Evolutionary conservation across 2,888 invertebrate genomes (phyloP).

Genomic region (Tiliacea citrago): DNA sequence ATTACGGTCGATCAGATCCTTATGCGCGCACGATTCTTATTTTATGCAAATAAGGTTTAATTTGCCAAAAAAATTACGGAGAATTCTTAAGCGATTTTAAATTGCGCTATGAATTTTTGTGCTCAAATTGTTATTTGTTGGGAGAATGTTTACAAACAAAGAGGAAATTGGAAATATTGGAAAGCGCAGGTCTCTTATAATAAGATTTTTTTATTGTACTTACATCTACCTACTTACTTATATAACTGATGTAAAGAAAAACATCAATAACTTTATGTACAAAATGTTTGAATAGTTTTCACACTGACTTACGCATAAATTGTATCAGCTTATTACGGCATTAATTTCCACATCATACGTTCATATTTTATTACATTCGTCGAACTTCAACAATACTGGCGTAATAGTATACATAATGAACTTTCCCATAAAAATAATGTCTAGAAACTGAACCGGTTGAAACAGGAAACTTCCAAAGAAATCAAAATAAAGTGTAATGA

Average conservation of each 20-base stretch:
- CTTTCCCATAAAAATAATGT: slow-evolving; percentile 56
- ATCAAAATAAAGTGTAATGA: slow-evolving; percentile 69
- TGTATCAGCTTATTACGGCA: slow-evolving; percentile 25
- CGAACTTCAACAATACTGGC: slow-evolving; percentile 65
- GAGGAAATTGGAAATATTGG: not conserved
- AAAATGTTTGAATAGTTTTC: slow-evolving; percentile 13
- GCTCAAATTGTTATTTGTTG: slow-evolving; percentile 21
- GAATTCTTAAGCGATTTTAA: slow-evolving; percentile 54
- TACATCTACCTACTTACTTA: not conserved
- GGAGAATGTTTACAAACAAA: slow-evolving; percentile 37
- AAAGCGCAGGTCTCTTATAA: not conserved
- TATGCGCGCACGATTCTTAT: slow-evolving; percentile 69
- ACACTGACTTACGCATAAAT: slow-evolving; percentile 48
- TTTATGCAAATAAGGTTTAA: slow-evolving; percentile 76
- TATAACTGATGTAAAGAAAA: not conserved
- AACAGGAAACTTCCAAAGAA: slow-evolving; percentile 60
- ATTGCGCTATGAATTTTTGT: slow-evolving; percentile 49
- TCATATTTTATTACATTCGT: slow-evolving; percentile 70
- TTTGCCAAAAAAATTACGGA: slow-evolving; percentile 64
- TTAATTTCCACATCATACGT: slow-evolving; percentile 32
- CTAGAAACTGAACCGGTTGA: slow-evolving; percentile 52
- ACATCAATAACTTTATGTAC: not conserved
- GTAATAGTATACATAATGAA: slow-evolving; percentile 49
- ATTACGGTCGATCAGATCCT: slow-evolving; percentile 76
- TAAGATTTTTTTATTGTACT: not conserved